phyloP scores from a whole-genome alignment of 2,797 vertebrate genomes.

The Salmo trutta region DNA sequence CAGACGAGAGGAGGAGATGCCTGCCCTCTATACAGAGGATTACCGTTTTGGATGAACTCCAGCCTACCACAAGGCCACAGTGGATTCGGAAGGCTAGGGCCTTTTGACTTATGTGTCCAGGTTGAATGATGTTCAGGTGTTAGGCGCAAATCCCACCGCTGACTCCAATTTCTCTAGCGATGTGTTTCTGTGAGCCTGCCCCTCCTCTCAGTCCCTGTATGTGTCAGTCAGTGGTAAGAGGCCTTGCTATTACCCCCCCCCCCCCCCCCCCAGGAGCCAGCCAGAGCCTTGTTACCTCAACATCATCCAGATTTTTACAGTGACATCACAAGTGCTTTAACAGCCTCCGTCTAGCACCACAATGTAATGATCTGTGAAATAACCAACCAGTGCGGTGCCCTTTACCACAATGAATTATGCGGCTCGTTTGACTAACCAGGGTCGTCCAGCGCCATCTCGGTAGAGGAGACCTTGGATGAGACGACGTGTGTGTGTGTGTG shows the following conservation, averaged over 20 bases:
- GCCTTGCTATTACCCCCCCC: too few species aligned
- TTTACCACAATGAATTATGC: conserved; percentile 4
- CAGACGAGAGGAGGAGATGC: neutral
- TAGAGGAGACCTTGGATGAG: neutral
- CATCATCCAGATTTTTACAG: neutral
- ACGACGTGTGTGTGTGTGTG: neutral
- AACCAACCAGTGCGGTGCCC: conserved; percentile 1
- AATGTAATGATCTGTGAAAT: conserved; percentile 22
- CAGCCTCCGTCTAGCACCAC: neutral
- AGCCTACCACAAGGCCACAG: neutral
- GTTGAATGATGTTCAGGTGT: neutral
- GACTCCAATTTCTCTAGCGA: too few species aligned
- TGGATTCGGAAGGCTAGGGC: neutral
- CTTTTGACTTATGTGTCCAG: neutral
- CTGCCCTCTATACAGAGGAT: neutral
- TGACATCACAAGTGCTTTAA: conserved; percentile 6
- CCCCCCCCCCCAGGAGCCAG: too few species aligned
- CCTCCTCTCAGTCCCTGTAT: too few species aligned
- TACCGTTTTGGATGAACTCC: neutral
- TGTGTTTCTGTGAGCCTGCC: too few species aligned
- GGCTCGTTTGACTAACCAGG: conserved; percentile 11
- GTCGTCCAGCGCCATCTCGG: neutral
- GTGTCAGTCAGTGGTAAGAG: too few species aligned
- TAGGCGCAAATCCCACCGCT: neutral
- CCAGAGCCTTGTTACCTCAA: neutral